Evolutionary conservation across 2,888 invertebrate species (phyloP), one percentile per base, ranked within the genome.

Genomic region (Nomada fucata): DNA sequence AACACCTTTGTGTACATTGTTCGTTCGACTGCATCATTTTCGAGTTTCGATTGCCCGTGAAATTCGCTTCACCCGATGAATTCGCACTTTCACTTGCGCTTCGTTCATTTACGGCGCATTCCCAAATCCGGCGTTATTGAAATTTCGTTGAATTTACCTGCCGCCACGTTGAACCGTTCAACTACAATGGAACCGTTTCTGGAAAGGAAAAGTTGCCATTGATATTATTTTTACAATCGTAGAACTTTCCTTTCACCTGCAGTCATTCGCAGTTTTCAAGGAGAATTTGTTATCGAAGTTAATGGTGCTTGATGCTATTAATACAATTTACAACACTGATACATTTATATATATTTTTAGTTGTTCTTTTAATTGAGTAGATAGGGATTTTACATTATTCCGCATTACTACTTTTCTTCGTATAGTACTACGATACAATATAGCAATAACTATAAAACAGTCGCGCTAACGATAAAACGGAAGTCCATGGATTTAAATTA

Each of bases 11-110:
- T 26, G 55, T 11, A 47, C 67, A 80, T 72, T 83, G 83, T 79
- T 84, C 86, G 70, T 80, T 88, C 63, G 65, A 67, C 68, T 83
- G 76, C 64, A 26, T 76, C 80, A 47, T 74, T 68, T 70, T 68
- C 53, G 64, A 75, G 55, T 53, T 47, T 69, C 83, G 75, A 80
- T 78, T 76, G 76, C 36, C 82, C 80, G 69, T 84, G 82, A 87
- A 86, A 84, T 84, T 82, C 53, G 36, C 71, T 73, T 77, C 78
- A 67, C 74, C 77, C 77, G 76, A 84, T 77, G 75, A 80, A 83
- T 79, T 73, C 61, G 50, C 55, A 81, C 87, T 87, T 88, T 87
- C 87, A 84, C 86, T 71, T 44, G 55, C 20, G 23, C 52, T 44
- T 20, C 61, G 61, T 26, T 47, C 60, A 42, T 70, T 15, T 67